These are phyloP conservation scores for Campoletis raptor DNA, from an alignment of 2,888 invertebrate genomes.

Conservation along the genomic window DNA sequence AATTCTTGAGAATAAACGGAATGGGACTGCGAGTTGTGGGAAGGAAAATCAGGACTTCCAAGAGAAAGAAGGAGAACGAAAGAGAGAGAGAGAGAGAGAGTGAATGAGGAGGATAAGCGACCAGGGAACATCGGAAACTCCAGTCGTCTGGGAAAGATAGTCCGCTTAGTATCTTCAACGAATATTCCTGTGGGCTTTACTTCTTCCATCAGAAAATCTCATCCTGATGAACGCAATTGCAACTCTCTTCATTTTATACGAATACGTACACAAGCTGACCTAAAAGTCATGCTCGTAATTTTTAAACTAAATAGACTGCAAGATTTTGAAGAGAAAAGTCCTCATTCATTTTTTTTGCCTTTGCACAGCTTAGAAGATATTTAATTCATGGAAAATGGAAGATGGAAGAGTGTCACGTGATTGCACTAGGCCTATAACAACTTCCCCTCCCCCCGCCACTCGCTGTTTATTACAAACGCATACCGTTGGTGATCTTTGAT, in stretches of 20 bases:
- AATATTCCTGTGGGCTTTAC: slow-evolving; percentile 35
- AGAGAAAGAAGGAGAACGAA: neutral
- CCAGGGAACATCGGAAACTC: slow-evolving; percentile 57
- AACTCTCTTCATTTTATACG: neutral
- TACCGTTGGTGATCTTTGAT: neutral
- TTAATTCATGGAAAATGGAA: neutral
- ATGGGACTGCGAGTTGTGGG: slow-evolving; percentile 12
- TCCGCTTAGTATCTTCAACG: slow-evolving; percentile 23
- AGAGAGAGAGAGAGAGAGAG: neutral
- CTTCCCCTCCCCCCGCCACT: neutral
- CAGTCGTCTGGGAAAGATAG: slow-evolving; percentile 57
- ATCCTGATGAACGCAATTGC: slow-evolving; percentile 31
- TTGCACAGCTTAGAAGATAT: neutral
- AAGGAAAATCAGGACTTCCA: neutral
- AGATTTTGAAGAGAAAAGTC: neutral
- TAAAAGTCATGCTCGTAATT: neutral
- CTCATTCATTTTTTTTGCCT: neutral
- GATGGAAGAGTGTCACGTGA: neutral
- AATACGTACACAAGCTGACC: neutral
- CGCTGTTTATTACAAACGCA: neutral
- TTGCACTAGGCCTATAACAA: neutral
- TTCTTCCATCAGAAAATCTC: slow-evolving; percentile 42
- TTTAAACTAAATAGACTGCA: neutral
- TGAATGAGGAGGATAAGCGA: slow-evolving; percentile 29
- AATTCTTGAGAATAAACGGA: slow-evolving; percentile 27